Conservation (phyloP, 2,797 vertebrate species). For the Cryptoblepharus egeriae region DNA sequence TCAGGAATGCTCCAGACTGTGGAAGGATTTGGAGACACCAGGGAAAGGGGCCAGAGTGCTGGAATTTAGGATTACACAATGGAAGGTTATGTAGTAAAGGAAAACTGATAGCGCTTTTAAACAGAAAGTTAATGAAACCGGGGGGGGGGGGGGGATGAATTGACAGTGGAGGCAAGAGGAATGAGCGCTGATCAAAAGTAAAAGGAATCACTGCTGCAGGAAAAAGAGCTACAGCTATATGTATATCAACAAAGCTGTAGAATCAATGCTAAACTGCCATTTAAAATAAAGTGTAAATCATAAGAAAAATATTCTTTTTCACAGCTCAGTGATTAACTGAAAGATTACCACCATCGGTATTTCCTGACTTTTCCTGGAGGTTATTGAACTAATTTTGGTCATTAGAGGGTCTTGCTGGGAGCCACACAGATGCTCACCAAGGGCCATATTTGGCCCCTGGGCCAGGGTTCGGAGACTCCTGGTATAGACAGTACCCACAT, state of each 20-base stretch:
- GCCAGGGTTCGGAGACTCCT: too few species aligned
- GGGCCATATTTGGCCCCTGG: too few species aligned
- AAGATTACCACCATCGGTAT: rapidly evolving
- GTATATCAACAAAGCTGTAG: constrained; percentile 12
- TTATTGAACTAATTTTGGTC: background rate
- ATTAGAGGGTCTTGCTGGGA: too few species aligned
- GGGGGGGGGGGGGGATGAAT: constrained; percentile 50
- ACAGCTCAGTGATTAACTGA: background rate
- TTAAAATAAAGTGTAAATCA: background rate
- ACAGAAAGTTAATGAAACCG: constrained; percentile 59
- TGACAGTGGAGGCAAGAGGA: constrained; percentile 36
- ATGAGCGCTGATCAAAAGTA: constrained; percentile 22
- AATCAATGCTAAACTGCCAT: background rate
- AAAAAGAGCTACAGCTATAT: constrained; percentile 21
- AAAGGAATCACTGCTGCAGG: constrained; percentile 17
- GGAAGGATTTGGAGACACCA: constrained; percentile 57
- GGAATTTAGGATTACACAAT: constrained; percentile 59
- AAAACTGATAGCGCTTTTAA: constrained; percentile 56
- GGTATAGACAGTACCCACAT: too few species aligned
- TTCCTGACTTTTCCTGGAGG: background rate
- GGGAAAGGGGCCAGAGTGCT: constrained; percentile 44
- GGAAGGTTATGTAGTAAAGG: constrained; percentile 60
- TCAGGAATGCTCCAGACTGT: constrained; percentile 59
- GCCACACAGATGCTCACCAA: too few species aligned
- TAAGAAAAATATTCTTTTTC: background rate